phyloP scores from a whole-genome alignment of 2,888 invertebrate genomes.

The Hoplodrina ambigua region DNA sequence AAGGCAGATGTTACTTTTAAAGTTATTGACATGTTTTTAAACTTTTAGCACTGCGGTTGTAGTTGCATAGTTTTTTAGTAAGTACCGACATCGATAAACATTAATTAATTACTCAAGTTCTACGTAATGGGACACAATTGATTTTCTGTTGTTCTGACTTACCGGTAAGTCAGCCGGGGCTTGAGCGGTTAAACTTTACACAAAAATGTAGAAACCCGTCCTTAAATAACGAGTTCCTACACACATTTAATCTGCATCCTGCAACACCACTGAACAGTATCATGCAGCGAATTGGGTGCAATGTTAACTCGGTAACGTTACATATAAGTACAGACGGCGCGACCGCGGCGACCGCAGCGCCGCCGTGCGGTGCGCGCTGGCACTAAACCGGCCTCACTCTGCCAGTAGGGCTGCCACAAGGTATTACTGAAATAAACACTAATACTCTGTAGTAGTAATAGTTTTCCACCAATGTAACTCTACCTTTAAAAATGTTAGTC shows the following conservation, averaged over 20 bases:
- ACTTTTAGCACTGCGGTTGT: no score
- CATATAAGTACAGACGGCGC: constrained; percentile 15
- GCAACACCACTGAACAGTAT: constrained; percentile 9
- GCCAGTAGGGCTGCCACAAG: constrained; percentile 16
- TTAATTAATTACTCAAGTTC: no score
- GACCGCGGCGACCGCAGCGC: constrained; percentile 39
- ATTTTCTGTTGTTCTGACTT: no score
- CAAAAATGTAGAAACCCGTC: background rate
- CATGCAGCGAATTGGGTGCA: background rate
- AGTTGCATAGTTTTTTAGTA: no score
- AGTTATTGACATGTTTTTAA: no score
- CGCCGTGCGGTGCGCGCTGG: constrained; percentile 26
- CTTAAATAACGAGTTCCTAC: constrained; percentile 1
- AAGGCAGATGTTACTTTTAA: no score
- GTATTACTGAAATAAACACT: background rate
- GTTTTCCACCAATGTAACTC: no score
- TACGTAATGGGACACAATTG: no score
- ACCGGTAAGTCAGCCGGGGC: no score
- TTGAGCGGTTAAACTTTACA: no score
- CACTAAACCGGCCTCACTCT: constrained; percentile 16
- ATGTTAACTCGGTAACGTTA: constrained; percentile 21
- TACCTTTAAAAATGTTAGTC: no score
- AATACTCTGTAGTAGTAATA: background rate
- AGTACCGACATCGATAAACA: no score
- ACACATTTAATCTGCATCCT: constrained; percentile 20